Evolutionary conservation across 2,888 invertebrate species (phyloP), one percentile per base, ranked within the genome.

Genomic region (Oligia strigilis): DNA sequence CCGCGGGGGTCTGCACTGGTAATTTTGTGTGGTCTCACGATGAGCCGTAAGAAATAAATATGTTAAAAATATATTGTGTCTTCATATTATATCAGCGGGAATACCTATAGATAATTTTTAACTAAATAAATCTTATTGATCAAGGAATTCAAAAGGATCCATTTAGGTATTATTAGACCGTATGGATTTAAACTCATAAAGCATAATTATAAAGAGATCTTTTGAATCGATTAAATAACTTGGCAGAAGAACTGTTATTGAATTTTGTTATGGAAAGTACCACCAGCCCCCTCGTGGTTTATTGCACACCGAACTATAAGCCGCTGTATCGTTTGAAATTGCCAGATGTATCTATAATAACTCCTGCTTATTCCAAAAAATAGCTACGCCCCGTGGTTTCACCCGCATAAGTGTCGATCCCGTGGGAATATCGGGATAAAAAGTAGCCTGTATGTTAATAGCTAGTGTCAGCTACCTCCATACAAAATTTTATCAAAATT

Each of bases 11-110:
- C 87, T 73, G 49, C 52, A 46, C 64, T 72, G 66, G 67, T 80
- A 87, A 80, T 79, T 69, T 92, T 66, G 94, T 94, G 94, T 94
- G 94, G 93, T 90, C 92, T 90, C 80, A 87, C 86, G 83, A 70
- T 65, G 46, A 75, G 69, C 40, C 81, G 67, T 62, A 46, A 76
- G 83, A 64, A 65, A 52, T 40, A 23, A n/a, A n/a, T 52, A 43
- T 8, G 11, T 43, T n/a, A 19, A 43, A 70, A 55, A 46, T 76
- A 73, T 46, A 75, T 14, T 6, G 9, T 65, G 23, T 23, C 23
- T 43, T 65, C 23, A 23, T 40, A 60, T 14, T 19, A 55, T 23
- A 64, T 64, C 62, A 62, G 23, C 58, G 58, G 58, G 55, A 23
- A 43, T 43, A 4, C 23, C 58, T 58, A 58, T 1, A n/a, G 1